Base-by-base conservation (phyloP, 2,888 invertebrate genomes). In the Serripes groenlandicus region DNA sequence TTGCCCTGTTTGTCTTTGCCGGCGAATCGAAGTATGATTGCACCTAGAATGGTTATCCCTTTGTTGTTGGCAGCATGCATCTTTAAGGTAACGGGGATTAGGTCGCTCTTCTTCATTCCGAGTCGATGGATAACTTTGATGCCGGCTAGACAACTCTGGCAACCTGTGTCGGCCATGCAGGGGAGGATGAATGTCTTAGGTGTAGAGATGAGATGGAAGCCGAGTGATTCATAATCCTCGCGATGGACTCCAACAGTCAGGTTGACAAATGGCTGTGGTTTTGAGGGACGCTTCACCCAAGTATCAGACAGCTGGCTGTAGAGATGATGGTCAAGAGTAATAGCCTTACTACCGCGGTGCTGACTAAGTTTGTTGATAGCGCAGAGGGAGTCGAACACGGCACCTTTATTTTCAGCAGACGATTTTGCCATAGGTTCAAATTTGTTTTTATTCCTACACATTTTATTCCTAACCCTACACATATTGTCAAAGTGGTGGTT, bases 31-130 rank as follows among this genome's bases (percentile, higher is more conserved):
- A 85, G 66, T 26, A 86, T 64, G 11, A 75, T 70, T n/a, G 90
- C n/a, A n/a, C n/a, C n/a, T n/a, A n/a, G n/a, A n/a, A n/a, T n/a
- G n/a, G n/a, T n/a, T n/a, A n/a, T n/a, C 90, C 7, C 91, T 88
- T 56, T 64, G 68, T 85, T 86, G 69, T 89, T 89, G 15, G 90
- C 91, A 21, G 88, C 85, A 62, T 87, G 86, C 88, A 91, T 91
- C 52, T 82, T 87, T 86, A 90, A 85, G 21, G 76, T 88, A 34
- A 91, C 90, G 28, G 88, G 89, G 32, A 90, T 87, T 23, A 92
- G 88, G 76, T 90, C 78, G n/a, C 21, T 15, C 62, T 68, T 26
- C 5, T n/a, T 70, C 15, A 91, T 69, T 11, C 89, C 86, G 23
- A 90, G 75, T n/a, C n/a, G n/a, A n/a, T n/a, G n/a, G n/a, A n/a